Conservation (phyloP, 1,140 invertebrate genomes). For the Melipona quadrifasciata region DNA sequence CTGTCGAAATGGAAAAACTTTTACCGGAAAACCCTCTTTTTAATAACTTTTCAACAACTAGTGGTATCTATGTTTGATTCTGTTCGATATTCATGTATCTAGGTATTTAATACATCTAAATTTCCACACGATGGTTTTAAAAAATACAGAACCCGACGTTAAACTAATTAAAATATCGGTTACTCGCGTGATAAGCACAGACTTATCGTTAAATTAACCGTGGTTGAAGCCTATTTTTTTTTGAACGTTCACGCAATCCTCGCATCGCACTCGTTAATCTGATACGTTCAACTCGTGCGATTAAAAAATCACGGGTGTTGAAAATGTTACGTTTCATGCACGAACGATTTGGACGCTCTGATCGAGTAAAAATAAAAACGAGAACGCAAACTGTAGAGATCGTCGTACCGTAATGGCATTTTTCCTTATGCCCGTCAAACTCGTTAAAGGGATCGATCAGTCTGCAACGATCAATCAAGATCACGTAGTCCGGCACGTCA, state of each 20-base stretch:
- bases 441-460: conserved; percentile 55
- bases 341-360: not conserved
- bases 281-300: not conserved
- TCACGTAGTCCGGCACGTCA: conserved; percentile 45
- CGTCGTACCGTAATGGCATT: not conserved
- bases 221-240: not conserved
- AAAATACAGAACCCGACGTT: not conserved
- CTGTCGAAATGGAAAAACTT: rapidly evolving
- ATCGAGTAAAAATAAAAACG: not conserved
- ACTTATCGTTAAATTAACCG: not conserved
- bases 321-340: not conserved
- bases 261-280: not conserved
- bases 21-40: not conserved
- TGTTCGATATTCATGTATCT: not conserved
- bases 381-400: not conserved
- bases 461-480: conserved; percentile 62
- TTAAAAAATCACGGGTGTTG: not conserved
- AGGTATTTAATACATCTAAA: not conserved
- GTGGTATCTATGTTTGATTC: not conserved
- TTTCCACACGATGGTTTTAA: not conserved
- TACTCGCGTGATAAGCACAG: not conserved
- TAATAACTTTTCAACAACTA: not conserved
- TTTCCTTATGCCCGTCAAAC: conserved; percentile 41
- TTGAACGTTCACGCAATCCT: not conserved
- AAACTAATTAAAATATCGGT: not conserved